Evolutionary conservation across 1,140 invertebrate species (phyloP), one percentile per base, ranked within the genome.

Genomic region (Prorops nasuta): DNA sequence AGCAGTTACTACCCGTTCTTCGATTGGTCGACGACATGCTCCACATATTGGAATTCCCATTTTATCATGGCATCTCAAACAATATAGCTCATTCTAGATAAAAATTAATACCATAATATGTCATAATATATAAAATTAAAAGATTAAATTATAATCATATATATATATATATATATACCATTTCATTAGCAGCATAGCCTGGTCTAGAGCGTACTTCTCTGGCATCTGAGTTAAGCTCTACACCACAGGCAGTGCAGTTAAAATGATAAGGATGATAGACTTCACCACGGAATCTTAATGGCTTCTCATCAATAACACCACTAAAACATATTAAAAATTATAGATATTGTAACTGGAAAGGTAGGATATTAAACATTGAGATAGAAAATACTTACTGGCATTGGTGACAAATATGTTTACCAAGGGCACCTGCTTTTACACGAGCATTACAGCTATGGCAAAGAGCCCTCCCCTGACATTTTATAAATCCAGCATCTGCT

Each of bases 231-330:
- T 91, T 91, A 21, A 92, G 78, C 74, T 93, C 90, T 1, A 89
- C 81, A 36, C 90, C 88, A 77, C 94, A 98, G 2, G 89, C 83
- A 24, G 91, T 90, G 72, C 98, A 99, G 68, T 96, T 98, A 78
- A 99, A 99, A 76, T 99, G 98, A 79, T 99, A 99, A 0, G 96
- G 93, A 80, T 99, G 98, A 79, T 96, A 99, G 1, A 95, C 90
- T 79, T 99, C 97, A 21, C 94, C 94, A 35, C 94, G 87, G 79
- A 92, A 98, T 60, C 95, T 89, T 53, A 99, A 81, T 34, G 96
- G 96, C 60, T 96, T 92, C 56, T 96, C 95, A 71, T 99, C 96
- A 62, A 99, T 98, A 2, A 97, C 84, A 4, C 92, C 90, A 78
- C 92, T 95, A 63, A 31, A 77, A 80, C 56, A 54, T 60, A 63